Percentiles rank a stretch among this genome's conserved stretches.
Evolutionary conservation across 1,140 invertebrate genomes (phyloP).

Genomic region (Diprion similis): DNA sequence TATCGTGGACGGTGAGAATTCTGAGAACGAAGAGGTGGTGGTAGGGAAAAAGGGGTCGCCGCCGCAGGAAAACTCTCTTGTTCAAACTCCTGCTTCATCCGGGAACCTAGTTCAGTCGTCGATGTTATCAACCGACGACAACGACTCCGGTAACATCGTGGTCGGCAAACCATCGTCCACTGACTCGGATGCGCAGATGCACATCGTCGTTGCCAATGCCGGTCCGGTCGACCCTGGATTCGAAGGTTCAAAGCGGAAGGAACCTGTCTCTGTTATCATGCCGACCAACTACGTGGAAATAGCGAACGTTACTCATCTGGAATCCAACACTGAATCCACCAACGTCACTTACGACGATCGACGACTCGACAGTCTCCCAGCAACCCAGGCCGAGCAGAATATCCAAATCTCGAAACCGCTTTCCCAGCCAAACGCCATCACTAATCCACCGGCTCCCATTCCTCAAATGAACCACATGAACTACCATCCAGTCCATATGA

Average conservation of each 20-base stretch:
- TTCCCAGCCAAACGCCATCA: constrained; percentile 10
- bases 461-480: constrained; percentile 15
- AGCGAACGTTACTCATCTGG: not conserved
- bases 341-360: constrained; percentile 6
- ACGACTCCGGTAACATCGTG: constrained; percentile 8
- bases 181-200: constrained; percentile 33
- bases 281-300: constrained; percentile 40
- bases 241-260: constrained; percentile 26
- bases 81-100: not conserved
- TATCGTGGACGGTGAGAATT: constrained; percentile 39
- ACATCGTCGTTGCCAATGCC: constrained; percentile 46
- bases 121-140: not conserved
- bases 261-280: constrained; percentile 41
- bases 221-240: constrained; percentile 13
- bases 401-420: constrained; percentile 7
- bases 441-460: constrained; percentile 11
- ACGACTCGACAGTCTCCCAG: constrained; percentile 9
- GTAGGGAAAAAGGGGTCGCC: constrained; percentile 34
- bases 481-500: not conserved
- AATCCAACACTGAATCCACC: not conserved
- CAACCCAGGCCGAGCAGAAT: constrained; percentile 6
- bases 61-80: not conserved
- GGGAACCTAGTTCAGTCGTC: not conserved
- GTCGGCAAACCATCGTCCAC: not conserved
- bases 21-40: constrained; percentile 40